Base-by-base conservation (phyloP, 2,888 invertebrate species). In the Chrysotoxum bicinctum region DNA sequence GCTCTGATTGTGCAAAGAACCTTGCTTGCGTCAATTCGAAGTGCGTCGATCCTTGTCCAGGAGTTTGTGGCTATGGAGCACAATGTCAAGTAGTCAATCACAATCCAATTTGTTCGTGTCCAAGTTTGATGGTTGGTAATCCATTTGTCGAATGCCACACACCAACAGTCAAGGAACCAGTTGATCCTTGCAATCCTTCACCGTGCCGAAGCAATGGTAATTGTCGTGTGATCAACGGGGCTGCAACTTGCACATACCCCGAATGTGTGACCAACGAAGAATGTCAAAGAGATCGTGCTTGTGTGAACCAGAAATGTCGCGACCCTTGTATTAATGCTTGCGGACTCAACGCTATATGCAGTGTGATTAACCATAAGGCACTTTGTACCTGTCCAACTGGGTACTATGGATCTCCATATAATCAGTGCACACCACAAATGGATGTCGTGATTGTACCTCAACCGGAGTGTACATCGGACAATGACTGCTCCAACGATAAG, bases 221-320 rank as follows among this genome's bases (percentile, higher is more conserved):
- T 87, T 98, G 98, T 90, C 94, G 94, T 76, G 93, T 95, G 0
- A 93, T 95, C 79, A 96, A 96, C 86, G 93, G 93, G 16, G 93
- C 94, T 4, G 96, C 96, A 0, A 93, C 94, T 68, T 97, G 97
- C 89, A 93, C 94, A 72, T 97, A 97, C 91, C 97, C 97, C 0
- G 98, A 97, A 91, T 98, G 98, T 91, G 93, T 97, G 3, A 95
- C 96, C 70, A 97, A 97, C 90, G 95, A 96, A n/a, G 97, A 98
- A 88, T 98, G 98, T 91, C 94, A 96, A 0, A 94, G 96, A 74
- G 95, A 96, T 87, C 95, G 95, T 88, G 95, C 96, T 1, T 98
- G 97, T 89, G 95, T 96, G 89, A 94, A 94, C 45, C 96, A 96
- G 87, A 96, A 96, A 90, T 98, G 98, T 89, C 93, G 95, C 81